Base-by-base conservation (phyloP, 2,888 invertebrate species). In the Junonia oenone region DNA sequence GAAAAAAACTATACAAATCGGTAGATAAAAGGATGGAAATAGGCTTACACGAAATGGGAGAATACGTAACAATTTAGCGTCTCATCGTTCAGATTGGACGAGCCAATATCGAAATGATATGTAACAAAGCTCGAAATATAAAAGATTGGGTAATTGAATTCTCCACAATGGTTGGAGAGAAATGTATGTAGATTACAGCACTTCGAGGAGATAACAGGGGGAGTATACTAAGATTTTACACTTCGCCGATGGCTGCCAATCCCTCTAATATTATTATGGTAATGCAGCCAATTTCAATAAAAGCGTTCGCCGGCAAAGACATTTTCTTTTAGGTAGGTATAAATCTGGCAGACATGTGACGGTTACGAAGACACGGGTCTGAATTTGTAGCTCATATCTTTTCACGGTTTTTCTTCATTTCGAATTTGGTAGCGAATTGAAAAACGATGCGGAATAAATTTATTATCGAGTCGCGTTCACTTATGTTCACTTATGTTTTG, bases 181-280 rank as follows among this genome's bases (percentile, higher is more conserved):
- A 81, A 68, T 71, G 63, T 82, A 80, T 83, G 84, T 81, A 83
- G 71, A 75, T 74, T 72, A 67, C 72, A 58, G 68, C 65, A 69
- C 65, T 68, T 63, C 63, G 62, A 58, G 63, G 60, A 63, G 78
- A 78, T 82, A 83, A 81, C 81, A 76, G 75, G 69, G 77, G 72
- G 75, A 65, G 66, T 78, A 75, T 75, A 75, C 81, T 76, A 76
- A 83, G 83, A 82, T 83, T 84, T 84, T 81, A 85, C 83, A 81
- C 83, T 78, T 72, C 76, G 78, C 70, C 79, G 79, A 83, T 83
- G 78, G 81, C 81, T 85, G 83, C 86, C 86, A 86, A 88, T 87
- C 85, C 83, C 79, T 83, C 78, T 88, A 83, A 87, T 89, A 88
- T 82, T 84, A 88, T 88, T 89, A 89, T 89, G 89, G 81, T 83